phyloP scores from a whole-genome alignment of 2,113 vertebrate species.

The Castor canadensis region DNA sequence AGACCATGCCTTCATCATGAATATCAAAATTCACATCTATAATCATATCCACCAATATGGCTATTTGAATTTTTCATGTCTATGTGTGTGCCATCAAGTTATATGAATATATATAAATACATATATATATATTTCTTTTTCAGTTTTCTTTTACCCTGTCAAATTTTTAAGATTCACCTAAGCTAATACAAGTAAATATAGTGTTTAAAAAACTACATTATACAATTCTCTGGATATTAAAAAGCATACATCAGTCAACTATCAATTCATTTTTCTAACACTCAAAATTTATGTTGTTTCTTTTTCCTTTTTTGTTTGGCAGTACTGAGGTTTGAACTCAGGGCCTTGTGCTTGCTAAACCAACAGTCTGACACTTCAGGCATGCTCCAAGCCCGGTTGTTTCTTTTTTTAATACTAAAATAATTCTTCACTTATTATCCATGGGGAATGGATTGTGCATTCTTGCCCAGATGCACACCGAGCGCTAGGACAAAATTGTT shows the following conservation, averaged over 20 bases:
- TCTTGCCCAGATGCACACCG: background rate
- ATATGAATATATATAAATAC: background rate
- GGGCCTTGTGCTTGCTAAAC: no score
- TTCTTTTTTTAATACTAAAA: background rate
- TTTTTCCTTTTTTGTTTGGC: no score
- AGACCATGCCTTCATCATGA: background rate
- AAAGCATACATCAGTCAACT: background rate
- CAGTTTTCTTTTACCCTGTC: background rate
- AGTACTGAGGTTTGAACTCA: no score
- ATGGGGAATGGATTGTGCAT: background rate
- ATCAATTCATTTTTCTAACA: background rate
- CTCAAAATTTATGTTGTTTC: background rate
- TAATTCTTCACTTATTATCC: background rate
- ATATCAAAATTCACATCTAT: background rate
- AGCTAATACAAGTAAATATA: background rate
- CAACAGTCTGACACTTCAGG: no score
- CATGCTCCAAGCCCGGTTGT: no score
- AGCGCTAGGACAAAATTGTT: background rate
- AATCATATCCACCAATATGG: background rate
- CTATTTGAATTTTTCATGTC: background rate
- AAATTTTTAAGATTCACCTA: background rate
- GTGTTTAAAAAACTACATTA: background rate
- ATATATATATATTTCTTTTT: no score
- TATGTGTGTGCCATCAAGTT: background rate
- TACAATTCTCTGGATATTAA: background rate